phyloP scores from a whole-genome alignment of 2,888 invertebrate genomes.

The Tipula lateralis region DNA sequence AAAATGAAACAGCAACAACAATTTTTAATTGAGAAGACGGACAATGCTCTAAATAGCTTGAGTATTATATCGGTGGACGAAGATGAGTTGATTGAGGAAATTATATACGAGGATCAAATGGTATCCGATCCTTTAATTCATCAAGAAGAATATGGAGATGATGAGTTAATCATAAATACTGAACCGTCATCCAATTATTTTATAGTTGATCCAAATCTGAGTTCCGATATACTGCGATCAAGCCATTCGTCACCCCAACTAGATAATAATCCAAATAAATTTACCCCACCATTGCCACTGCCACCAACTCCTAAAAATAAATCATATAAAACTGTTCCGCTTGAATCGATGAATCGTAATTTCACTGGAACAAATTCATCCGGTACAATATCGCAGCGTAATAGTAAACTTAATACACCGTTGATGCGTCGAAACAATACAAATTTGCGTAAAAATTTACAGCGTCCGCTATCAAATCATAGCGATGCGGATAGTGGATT shows the following conservation, averaged over 20 bases:
- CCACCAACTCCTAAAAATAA: constrained; percentile 37
- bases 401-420: constrained; percentile 36
- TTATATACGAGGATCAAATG: constrained; percentile 46
- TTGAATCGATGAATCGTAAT: constrained; percentile 27
- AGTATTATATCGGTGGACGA: constrained; percentile 39
- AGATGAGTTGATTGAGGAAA: constrained; percentile 47
- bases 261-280: constrained; percentile 29
- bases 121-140: constrained; percentile 32
- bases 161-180: neutral
- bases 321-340: constrained; percentile 2
- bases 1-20: constrained; percentile 33
- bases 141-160: constrained; percentile 32
- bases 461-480: constrained; percentile 47
- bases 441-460: neutral
- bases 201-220: constrained; percentile 41
- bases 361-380: neutral
- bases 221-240: neutral
- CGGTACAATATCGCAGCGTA: neutral
- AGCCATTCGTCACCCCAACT: neutral
- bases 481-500: constrained; percentile 64
- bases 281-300: constrained; percentile 37
- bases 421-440: constrained; percentile 42
- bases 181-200: constrained; percentile 42
- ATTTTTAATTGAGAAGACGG: neutral
- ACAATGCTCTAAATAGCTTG: neutral